A percentile compares a stretch with the other conserved stretches of the same genome.
Evolutionary conservation across 2,888 invertebrate genomes (phyloP).

Genomic region (Heliconius ethilla): DNA sequence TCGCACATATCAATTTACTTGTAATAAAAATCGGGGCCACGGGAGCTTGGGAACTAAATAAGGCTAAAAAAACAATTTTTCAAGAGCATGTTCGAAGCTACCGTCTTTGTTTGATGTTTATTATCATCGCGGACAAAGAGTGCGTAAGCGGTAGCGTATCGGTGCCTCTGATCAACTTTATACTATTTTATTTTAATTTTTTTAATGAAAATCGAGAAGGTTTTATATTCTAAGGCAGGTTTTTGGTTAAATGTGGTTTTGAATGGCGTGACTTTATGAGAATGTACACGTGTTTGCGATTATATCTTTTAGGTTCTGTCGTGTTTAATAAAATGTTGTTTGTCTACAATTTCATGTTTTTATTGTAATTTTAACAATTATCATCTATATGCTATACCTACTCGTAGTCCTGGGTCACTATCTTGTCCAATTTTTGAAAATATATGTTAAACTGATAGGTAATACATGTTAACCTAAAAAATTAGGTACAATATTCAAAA

Average conservation of each 20-base stretch:
- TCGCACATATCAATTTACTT: slow-evolving; percentile 41
- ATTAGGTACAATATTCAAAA: too few species aligned
- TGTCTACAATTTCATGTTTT: not conserved
- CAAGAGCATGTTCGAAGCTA: slow-evolving; percentile 70
- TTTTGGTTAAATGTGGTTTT: slow-evolving; percentile 50
- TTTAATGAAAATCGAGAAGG: slow-evolving; percentile 62
- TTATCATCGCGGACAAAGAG: slow-evolving; percentile 74
- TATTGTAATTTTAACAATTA: not conserved
- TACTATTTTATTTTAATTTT: slow-evolving; percentile 64
- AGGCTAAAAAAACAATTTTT: slow-evolving; percentile 62
- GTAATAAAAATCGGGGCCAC: slow-evolving; percentile 43
- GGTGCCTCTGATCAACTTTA: slow-evolving; percentile 78
- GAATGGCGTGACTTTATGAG: slow-evolving; percentile 55
- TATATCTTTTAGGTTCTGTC: slow-evolving; percentile 8
- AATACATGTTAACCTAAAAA: too few species aligned
- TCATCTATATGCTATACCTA: not conserved
- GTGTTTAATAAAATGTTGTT: not conserved
- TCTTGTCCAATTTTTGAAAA: too few species aligned
- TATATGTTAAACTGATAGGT: too few species aligned
- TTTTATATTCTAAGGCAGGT: slow-evolving; percentile 64
- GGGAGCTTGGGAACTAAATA: slow-evolving; percentile 62
- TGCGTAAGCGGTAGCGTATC: slow-evolving; percentile 81
- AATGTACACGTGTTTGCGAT: slow-evolving; percentile 20
- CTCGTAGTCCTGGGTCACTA: not conserved
- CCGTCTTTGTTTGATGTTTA: slow-evolving; percentile 76